A percentile compares a stretch with the other conserved stretches of the same genome.
Evolutionary conservation across 2,113 vertebrate genomes (phyloP).

Genomic region (Lampris incognitus): DNA sequence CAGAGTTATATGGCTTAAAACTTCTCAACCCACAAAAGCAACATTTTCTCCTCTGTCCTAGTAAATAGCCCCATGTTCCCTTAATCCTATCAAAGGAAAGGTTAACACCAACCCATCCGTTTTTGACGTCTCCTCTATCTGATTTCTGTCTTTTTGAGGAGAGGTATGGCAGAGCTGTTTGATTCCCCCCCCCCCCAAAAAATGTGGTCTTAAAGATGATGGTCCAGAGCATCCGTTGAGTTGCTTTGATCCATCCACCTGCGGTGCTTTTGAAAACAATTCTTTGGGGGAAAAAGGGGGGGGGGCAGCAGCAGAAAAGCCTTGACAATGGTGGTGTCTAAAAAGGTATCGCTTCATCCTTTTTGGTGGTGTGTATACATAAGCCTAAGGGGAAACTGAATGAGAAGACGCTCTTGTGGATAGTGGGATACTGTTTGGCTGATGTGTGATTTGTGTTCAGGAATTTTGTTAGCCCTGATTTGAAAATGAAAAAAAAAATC

Average conservation of each 20-base stretch:
- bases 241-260: conserved; percentile 68
- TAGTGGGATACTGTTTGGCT: not conserved
- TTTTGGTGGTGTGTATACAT: too few species aligned
- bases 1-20: conserved; percentile 5
- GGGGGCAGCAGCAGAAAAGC: too few species aligned
- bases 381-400: too few species aligned
- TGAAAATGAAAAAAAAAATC: not conserved
- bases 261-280: conserved; percentile 65
- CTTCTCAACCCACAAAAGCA: conserved; percentile 29
- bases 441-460: not conserved
- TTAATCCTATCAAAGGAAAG: conserved; percentile 47
- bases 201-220: conserved; percentile 43
- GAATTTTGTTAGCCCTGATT: not conserved
- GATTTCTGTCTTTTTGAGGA: conserved; percentile 17
- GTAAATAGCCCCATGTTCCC: conserved; percentile 34
- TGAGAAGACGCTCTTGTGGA: too few species aligned
- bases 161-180: conserved; percentile 29
- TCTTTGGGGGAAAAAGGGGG: conserved; percentile 39
- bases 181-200: conserved; percentile 25
- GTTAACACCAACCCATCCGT: conserved; percentile 27
- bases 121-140: conserved; percentile 16
- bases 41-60: conserved; percentile 9
- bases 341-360: too few species aligned
- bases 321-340: too few species aligned
- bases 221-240: conserved; percentile 45